These are phyloP conservation scores for Pseudolaguvia tuberculata DNA, from an alignment of 2,113 vertebrate genomes.

Conservation along the genomic window DNA sequence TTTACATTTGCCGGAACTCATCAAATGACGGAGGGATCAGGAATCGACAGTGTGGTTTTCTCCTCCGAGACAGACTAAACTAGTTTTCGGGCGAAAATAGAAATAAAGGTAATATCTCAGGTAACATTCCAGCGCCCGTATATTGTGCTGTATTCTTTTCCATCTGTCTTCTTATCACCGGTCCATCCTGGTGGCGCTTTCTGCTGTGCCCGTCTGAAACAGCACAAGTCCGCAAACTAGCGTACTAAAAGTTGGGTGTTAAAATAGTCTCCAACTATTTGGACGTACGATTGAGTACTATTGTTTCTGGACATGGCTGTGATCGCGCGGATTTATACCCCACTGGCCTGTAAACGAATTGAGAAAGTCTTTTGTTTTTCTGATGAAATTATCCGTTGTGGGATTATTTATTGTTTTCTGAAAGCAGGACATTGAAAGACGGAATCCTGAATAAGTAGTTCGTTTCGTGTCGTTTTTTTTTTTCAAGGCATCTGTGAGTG, in stretches of 20 bases:
- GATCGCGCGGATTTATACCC: conserved; percentile 1
- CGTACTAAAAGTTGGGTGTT: conserved; percentile 9
- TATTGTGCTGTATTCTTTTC: conserved; percentile 44
- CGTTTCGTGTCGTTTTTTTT: conserved; percentile 66
- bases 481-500: conserved; percentile 57
- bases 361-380: conserved; percentile 36
- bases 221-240: not conserved
- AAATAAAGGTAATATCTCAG: conserved; percentile 73
- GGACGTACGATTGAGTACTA: conserved; percentile 12
- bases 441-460: conserved; percentile 58
- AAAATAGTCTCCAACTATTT: conserved; percentile 3
- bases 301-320: conserved; percentile 1
- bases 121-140: conserved; percentile 69
- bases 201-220: conserved; percentile 30
- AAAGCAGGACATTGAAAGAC: conserved; percentile 53
- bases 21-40: conserved; percentile 21
- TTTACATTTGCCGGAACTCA: conserved; percentile 59
- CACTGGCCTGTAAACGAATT: conserved; percentile 34
- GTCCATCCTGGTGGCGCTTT: conserved; percentile 31
- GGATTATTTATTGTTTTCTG: conserved; percentile 62
- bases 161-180: conserved; percentile 19
- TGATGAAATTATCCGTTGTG: conserved; percentile 59
- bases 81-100: conserved; percentile 57
- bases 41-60: not conserved
- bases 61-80: conserved; percentile 40